Base-by-base conservation (phyloP, 2,113 vertebrate genomes). In the Pachycephala philippinensis region DNA sequence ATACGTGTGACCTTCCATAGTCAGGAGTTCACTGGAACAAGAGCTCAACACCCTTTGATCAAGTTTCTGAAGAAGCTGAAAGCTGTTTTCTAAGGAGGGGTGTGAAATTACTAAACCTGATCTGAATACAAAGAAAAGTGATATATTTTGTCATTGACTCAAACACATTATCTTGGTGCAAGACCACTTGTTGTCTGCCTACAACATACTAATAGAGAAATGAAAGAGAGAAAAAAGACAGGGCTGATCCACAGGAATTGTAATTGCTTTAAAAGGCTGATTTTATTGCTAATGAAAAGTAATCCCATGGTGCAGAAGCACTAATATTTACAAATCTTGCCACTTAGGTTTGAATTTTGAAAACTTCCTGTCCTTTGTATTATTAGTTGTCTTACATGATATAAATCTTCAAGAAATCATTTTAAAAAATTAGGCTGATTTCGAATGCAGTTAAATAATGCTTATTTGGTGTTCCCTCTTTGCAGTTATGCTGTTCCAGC, bases 401-500 rank as follows among this genome's bases (percentile, higher is more conserved):
- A 82, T 13, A 63, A 95, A 96, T 24, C 19, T 93, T 95, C 69
- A 61, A 83, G 16, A 87, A 95, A 84, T 78, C 0, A 79, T 66
- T 90, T 86, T 13, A 17, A 89, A 94, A 91, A 95, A 75, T 84
- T 71, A 91, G 47, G 24, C 6, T 75, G 42, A 28, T 87, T 97
- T 95, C 84, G 39, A 95, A 93, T 93, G 63, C 35, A 94, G 31
- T 84, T 93, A 96, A 97, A 87, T 92, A 96, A 95, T 81, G 47
- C 26, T 96, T 87, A 94, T 96, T 96, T 94, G 57, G 18, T 70
- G 16, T 82, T 92, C 7, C 78, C 31, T 91, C 47, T 65, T 87
- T 65, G 59, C 24, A 91, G 3, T 90, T 85, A 56, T 50, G 31
- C 42, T 96, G 13, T 91, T 85, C 66, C 27, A 85, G 57, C n/a